These are phyloP conservation scores for Myotis yumanensis DNA, from an alignment of 2,113 vertebrate genomes.

Conservation along the genomic window DNA sequence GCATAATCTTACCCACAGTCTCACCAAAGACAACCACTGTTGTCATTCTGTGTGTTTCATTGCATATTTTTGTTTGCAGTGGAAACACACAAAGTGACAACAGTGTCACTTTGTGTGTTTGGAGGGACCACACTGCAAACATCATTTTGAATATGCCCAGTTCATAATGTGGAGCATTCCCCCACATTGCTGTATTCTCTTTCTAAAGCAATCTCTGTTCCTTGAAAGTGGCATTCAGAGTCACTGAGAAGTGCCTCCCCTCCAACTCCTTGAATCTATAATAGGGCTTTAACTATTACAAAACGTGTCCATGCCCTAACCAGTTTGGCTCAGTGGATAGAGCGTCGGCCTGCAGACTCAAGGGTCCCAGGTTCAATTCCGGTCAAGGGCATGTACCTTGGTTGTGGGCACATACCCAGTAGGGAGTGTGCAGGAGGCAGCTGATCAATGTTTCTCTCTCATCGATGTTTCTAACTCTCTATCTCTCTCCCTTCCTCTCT, in stretches of 20 bases:
- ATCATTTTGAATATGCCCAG: accelerated
- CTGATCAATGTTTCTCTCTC: too few relatives aligned
- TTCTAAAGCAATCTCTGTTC: accelerated
- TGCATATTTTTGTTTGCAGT: background rate
- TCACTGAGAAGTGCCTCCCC: background rate
- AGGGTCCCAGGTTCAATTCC: too few relatives aligned
- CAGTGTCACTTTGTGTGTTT: background rate
- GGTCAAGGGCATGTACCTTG: too few relatives aligned
- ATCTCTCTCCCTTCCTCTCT: too few relatives aligned
- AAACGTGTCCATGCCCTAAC: background rate
- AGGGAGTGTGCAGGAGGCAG: too few relatives aligned
- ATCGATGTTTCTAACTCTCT: too few relatives aligned
- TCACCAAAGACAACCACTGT: background rate
- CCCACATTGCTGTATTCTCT: background rate
- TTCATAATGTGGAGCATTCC: background rate
- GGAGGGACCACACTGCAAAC: too few relatives aligned
- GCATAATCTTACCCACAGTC: background rate
- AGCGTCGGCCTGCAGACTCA: too few relatives aligned
- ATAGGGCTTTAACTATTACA: background rate
- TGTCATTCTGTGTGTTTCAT: background rate
- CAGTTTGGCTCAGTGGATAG: too few relatives aligned
- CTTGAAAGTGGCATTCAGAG: accelerated
- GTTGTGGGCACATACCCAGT: too few relatives aligned
- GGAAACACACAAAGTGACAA: too few relatives aligned
- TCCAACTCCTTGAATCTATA: background rate